Base-by-base conservation (phyloP, 2,888 invertebrate species). In the Agrenia bidenticulata region DNA sequence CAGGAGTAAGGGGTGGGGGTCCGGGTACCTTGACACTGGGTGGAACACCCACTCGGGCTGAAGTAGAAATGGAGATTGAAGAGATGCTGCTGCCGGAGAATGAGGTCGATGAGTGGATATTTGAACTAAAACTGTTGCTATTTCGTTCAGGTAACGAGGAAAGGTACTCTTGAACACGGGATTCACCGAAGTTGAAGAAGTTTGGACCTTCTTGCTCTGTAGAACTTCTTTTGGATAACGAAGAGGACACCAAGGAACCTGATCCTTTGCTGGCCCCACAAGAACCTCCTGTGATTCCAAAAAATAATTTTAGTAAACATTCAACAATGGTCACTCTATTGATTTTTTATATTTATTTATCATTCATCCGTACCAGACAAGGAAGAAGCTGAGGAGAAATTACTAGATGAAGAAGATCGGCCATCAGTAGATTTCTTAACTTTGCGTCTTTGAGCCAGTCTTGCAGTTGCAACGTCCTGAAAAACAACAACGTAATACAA, bases 401-500 rank as follows among this genome's bases (percentile, higher is more conserved):
- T 80, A 51, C 82, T 82, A 0, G 81, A 80, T 1, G 80, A 79
- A 7, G 81, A 80, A 59, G 80, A 81, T 21, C 81, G 77, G n/a
- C 78, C 79, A 73, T 81, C 81, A 54, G 79, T 79, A 1, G 81
- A 82, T 32, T 80, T 78, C 76, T 86, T 87, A 78, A 84, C 80
- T 77, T 86, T 83, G 2, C 89, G 82, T 27, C 89, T 81, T 78
- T 88, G 87, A 13, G 89, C 88, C 61, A 89, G 80, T 73, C 87
- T 86, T 0, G 89, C 89, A 62, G 85, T 85, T 32, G 85, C 83
- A 0, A 89, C 89, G 75, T 89, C 89, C 79, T 88, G 84, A 2
- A 73, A 74, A n/a, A n/a, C n/a, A n/a, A n/a, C n/a, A n/a, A n/a
- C n/a, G n/a, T n/a, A n/a, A n/a, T 67, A 64, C n/a, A n/a, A n/a